Base-by-base conservation (phyloP, 64 coral and sea anemone species). In the Acropora tenuis region DNA sequence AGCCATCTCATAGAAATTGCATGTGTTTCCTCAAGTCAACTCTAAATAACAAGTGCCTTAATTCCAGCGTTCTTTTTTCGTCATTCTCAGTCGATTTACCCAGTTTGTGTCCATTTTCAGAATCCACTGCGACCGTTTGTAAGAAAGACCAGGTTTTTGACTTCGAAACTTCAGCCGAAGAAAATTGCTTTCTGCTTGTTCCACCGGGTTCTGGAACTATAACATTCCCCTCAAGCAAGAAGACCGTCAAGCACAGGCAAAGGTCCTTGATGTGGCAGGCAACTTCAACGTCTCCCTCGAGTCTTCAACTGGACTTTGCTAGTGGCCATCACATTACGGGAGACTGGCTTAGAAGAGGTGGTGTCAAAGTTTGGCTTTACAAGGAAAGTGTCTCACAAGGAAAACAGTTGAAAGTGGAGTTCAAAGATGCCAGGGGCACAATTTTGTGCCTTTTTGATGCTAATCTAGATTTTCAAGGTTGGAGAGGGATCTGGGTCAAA, bases 401-500 rank as follows among this genome's bases (percentile, higher is more conserved):
- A 46, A 30, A 63, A 41, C 55, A 8, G 1, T 8, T 90, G 42
- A 4, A 10, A 48, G 49, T 79, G 11, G 45, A 71, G 10, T 81
- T 73, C 12, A 66, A 82, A 47, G 3, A 49, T 47, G 2, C 6
- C 65, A 3, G 19, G 10, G 13, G 4, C 3, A 74, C 8, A 42
- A 1, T 8, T 15, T 20, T 69, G 12, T 60, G 55, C 5, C 8
- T 0, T 66, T 78, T 78, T 40, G 11, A n/a, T 0, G 89, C 43
- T 6, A 74, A 44, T 69, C 80, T 96, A 5, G 86, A 80, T 42
- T 96, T 96, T 73, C 78, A 88, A 78, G 94, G 94, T 6, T 96
- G 94, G 94, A 88, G 94, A 89, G 52, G 53, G 42, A 47, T 96
- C 5, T 96, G 94, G 94, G 47, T 96, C 3, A 19, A 18, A 13